Evolutionary conservation across 2,797 vertebrate species (phyloP).

Genomic region (Falco concolor): DNA sequence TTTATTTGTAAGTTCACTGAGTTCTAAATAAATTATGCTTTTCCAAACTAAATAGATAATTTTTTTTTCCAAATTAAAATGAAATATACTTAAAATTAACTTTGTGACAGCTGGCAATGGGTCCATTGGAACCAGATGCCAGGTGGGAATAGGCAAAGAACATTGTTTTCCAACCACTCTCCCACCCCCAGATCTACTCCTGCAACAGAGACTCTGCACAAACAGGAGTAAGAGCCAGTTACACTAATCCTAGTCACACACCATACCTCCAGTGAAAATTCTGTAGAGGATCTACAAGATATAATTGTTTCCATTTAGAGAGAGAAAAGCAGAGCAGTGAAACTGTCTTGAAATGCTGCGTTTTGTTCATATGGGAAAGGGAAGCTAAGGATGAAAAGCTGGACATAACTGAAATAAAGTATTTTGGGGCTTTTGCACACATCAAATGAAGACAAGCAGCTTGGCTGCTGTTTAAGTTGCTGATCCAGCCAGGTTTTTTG

Average conservation of each 20-base stretch:
- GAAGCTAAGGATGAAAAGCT: neutral
- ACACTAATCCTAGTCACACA: neutral
- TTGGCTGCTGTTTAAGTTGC: neutral
- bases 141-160: neutral
- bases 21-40: neutral
- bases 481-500: neutral
- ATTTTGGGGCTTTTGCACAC: neutral
- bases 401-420: neutral
- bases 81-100: neutral
- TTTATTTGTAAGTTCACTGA: neutral
- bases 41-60: neutral
- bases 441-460: neutral
- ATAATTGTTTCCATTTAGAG: neutral
- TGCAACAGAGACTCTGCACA: neutral
- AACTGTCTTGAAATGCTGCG: neutral
- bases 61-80: neutral
- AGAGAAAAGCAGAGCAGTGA: neutral
- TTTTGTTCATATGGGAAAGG: neutral
- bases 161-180: neutral
- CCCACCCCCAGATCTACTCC: neutral
- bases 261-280: neutral
- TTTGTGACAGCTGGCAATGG: neutral
- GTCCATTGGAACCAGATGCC: neutral
- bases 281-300: neutral
- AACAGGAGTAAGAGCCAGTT: neutral